Percentiles rank a stretch among this genome's conserved stretches.
Conservation (phyloP, 2,113 vertebrate species). For the Pyxicephalus adspersus region DNA sequence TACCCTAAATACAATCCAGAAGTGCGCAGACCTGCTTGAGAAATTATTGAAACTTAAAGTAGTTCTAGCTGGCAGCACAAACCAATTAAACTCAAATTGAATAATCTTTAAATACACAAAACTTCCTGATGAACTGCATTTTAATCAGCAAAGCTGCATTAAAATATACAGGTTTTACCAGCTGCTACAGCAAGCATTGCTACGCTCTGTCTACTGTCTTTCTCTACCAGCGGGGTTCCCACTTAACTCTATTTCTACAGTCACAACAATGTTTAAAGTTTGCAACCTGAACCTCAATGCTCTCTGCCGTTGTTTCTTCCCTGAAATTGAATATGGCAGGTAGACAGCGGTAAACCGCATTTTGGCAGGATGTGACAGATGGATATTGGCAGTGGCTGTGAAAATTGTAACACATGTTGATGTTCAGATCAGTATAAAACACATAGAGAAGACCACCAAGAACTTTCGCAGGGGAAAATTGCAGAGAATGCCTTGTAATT, state of each 20-base stretch:
- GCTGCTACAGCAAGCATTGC: background rate
- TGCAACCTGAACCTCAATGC: background rate
- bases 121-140: slow-evolving; percentile 19
- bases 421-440: background rate
- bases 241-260: background rate
- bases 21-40: background rate
- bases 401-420: background rate
- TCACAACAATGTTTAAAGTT: background rate
- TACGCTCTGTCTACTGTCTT: background rate
- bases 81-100: slow-evolving; percentile 41
- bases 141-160: background rate
- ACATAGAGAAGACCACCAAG: slow-evolving; percentile 5
- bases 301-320: background rate
- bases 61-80: slow-evolving; percentile 24
- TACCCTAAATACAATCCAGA: slow-evolving; percentile 38
- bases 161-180: background rate
- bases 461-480: slow-evolving; percentile 19
- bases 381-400: slow-evolving; percentile 19
- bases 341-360: background rate
- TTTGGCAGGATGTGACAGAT: slow-evolving; percentile 9
- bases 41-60: background rate
- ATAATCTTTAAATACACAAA: slow-evolving; percentile 1
- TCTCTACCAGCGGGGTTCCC: background rate
- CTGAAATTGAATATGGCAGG: slow-evolving; percentile 3
- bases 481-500: background rate